Percentiles rank a stretch among this genome's conserved stretches.
phyloP scores from a whole-genome alignment of 2,888 invertebrate genomes.

The Resseliella maxima region DNA sequence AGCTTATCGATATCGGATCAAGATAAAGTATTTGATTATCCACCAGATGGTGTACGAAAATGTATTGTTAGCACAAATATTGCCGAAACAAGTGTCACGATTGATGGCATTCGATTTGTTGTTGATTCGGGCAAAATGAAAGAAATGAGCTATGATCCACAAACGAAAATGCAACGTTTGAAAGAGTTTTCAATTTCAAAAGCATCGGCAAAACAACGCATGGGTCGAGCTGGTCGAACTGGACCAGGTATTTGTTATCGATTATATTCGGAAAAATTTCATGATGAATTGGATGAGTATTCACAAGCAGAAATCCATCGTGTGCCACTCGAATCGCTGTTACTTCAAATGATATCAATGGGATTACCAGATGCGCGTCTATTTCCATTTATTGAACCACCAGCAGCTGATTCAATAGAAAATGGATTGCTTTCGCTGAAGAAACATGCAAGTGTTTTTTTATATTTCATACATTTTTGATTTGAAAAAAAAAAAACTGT shows the following conservation, averaged over 20 bases:
- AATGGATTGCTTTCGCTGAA: slow-evolving; percentile 87
- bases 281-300: slow-evolving; percentile 81
- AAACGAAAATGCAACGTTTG: slow-evolving; percentile 87
- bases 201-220: slow-evolving; percentile 91
- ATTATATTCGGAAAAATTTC: slow-evolving; percentile 86
- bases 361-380: slow-evolving; percentile 89
- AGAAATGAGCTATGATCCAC: slow-evolving; percentile 95
- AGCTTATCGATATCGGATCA: slow-evolving; percentile 93
- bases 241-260: slow-evolving; percentile 96
- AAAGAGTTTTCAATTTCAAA: slow-evolving; percentile 98
- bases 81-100: slow-evolving; percentile 98
- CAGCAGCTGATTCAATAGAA: slow-evolving; percentile 84
- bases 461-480: neutral
- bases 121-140: slow-evolving; percentile 94
- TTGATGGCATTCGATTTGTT: slow-evolving; percentile 97
- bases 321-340: slow-evolving; percentile 91
- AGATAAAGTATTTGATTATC: slow-evolving; percentile 96
- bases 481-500: neutral
- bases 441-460: slow-evolving; percentile 79
- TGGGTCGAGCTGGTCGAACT: slow-evolving; percentile 94
- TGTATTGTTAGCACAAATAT: slow-evolving; percentile 98
- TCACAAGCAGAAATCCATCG: slow-evolving; percentile 93
- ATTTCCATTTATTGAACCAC: slow-evolving; percentile 97
- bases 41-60: slow-evolving; percentile 94
- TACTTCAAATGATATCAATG: slow-evolving; percentile 93